Conservation (phyloP, 2,888 invertebrate genomes). For the Epistrophe eligans region DNA sequence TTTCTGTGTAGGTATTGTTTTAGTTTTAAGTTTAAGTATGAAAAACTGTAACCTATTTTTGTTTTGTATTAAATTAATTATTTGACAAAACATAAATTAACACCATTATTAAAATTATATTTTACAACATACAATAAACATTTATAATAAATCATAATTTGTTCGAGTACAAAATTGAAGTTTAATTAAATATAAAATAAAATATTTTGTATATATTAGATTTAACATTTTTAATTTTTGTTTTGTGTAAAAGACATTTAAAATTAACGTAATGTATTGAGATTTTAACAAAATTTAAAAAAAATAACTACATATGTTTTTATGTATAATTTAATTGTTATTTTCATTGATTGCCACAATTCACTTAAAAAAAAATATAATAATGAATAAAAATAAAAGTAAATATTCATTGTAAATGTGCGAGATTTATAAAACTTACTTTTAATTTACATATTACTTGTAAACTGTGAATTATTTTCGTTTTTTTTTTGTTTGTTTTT, state of each 20-base stretch:
- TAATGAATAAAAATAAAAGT: not conserved
- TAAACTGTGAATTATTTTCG: constrained; percentile 24
- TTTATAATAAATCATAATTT: constrained; percentile 22
- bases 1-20: not conserved
- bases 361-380: constrained; percentile 21
- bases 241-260: constrained; percentile 46
- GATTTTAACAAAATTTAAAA: constrained; percentile 17
- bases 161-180: constrained; percentile 42
- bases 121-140: constrained; percentile 47
- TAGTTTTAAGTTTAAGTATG: constrained; percentile 27
- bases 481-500: constrained; percentile 41
- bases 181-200: constrained; percentile 34
- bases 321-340: not conserved
- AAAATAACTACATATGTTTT: not conserved
- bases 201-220: constrained; percentile 20
- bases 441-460: constrained; percentile 18
- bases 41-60: constrained; percentile 51
- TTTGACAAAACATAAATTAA: constrained; percentile 30
- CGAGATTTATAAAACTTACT: constrained; percentile 34
- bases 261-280: constrained; percentile 38
- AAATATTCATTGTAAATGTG: constrained; percentile 51
- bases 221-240: constrained; percentile 7
- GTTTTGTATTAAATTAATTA: constrained; percentile 18
- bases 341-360: constrained; percentile 50
- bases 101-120: constrained; percentile 54